These are phyloP conservation scores for Fringilla coelebs DNA, from an alignment of 2,797 vertebrate genomes.

Conservation along the genomic window DNA sequence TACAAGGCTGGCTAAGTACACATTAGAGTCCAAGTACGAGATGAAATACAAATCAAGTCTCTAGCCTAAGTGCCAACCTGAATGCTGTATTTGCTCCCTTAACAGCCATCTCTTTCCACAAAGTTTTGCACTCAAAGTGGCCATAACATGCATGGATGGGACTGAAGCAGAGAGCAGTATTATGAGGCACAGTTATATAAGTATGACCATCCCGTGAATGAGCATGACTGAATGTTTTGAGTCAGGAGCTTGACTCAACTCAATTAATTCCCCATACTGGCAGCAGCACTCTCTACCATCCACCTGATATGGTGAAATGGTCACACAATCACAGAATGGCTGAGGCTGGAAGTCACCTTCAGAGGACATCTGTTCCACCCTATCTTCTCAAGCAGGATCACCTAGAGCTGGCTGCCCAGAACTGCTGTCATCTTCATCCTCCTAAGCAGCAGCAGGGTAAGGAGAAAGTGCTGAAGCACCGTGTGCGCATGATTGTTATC, in stretches of 20 bases:
- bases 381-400: background rate
- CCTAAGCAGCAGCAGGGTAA: background rate
- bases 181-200: background rate
- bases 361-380: background rate
- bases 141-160: background rate
- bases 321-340: background rate
- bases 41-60: background rate
- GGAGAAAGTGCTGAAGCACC: background rate
- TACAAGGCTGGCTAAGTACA: conserved; percentile 8
- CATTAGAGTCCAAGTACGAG: background rate
- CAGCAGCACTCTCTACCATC: background rate
- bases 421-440: background rate
- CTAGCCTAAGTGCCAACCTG: background rate
- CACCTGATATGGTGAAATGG: background rate
- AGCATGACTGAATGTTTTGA: background rate
- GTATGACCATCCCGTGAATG: background rate
- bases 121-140: background rate
- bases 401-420: background rate
- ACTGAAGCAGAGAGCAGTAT: background rate
- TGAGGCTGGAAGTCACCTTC: background rate
- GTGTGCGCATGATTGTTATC: background rate
- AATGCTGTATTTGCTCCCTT: background rate
- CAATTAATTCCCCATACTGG: background rate
- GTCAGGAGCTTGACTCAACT: background rate
- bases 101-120: background rate